Evolutionary conservation across 30 jellyfish, hydroid and myxozoan genomes (phyloP).

Genomic region (Pelagia noctiluca): DNA sequence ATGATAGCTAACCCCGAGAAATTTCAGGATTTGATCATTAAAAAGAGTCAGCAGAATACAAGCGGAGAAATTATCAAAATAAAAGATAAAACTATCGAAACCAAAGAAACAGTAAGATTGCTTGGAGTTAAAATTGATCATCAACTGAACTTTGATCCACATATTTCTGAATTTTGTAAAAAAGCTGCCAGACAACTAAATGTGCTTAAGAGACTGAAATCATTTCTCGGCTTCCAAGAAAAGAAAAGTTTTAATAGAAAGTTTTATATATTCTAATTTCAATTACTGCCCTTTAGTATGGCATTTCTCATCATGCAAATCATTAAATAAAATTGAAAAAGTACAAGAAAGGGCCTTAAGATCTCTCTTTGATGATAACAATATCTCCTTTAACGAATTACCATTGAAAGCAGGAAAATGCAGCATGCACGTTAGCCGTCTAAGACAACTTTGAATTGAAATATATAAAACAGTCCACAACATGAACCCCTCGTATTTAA

Average conservation of each 20-base stretch:
- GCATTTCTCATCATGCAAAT: slow-evolving; percentile 26
- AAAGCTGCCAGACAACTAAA: slow-evolving; percentile 26
- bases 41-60: neutral
- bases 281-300: slow-evolving; percentile 21
- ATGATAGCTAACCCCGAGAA: slow-evolving; percentile 43
- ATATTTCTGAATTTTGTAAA: neutral
- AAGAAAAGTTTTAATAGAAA: slow-evolving; percentile 12
- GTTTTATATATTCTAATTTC: slow-evolving; percentile 35
- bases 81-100: neutral
- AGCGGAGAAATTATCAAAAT: neutral
- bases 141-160: slow-evolving; percentile 11
- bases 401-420: neutral
- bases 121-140: slow-evolving; percentile 34
- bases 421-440: neutral
- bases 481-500: too few species aligned
- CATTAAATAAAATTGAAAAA: neutral
- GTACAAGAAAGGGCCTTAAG: neutral
- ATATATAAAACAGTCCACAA: neutral
- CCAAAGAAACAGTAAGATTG: slow-evolving; percentile 15
- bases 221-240: slow-evolving; percentile 5
- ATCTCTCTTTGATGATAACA: neutral
- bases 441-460: neutral
- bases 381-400: neutral
- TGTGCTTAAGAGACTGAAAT: slow-evolving; percentile 15
- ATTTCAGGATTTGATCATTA: slow-evolving; percentile 12